phyloP scores from a whole-genome alignment of 2,888 invertebrate species.

The Cabera pusaria region DNA sequence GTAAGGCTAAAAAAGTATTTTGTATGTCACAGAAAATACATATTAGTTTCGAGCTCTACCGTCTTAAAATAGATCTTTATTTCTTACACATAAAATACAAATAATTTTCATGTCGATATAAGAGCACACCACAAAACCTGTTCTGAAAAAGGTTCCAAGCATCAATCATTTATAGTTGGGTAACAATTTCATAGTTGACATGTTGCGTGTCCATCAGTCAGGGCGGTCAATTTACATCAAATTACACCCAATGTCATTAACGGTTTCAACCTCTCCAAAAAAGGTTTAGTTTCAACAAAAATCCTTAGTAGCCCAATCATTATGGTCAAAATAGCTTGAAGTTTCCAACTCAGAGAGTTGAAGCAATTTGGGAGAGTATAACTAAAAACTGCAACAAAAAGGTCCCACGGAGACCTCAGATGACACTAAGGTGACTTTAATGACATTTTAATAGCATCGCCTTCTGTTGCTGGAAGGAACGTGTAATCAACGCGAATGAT shows the following conservation, averaged over 20 bases:
- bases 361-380: conserved; percentile 45
- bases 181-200: conserved; percentile 80
- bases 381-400: conserved; percentile 80
- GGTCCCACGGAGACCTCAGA: conserved; percentile 63
- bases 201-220: conserved; percentile 70
- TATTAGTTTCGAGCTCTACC: too few species aligned
- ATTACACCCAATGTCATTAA: conserved; percentile 78
- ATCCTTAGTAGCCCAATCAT: conserved; percentile 40
- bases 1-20: too few species aligned
- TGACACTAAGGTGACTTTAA: conserved; percentile 79
- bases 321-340: conserved; percentile 47
- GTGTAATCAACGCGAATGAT: conserved; percentile 76
- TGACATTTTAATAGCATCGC: conserved; percentile 81
- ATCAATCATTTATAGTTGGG: conserved; percentile 74
- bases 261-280: conserved; percentile 46
- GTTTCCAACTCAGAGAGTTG: conserved; percentile 21
- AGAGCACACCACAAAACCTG: too few species aligned
- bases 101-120: too few species aligned
- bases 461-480: conserved; percentile 68
- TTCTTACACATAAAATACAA: conserved; percentile 1
- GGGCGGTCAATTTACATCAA: conserved; percentile 76
- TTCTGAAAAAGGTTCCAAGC: conserved; percentile 38
- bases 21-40: too few species aligned
- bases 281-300: conserved; percentile 36
- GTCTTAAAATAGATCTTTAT: too few species aligned